These are phyloP conservation scores for Abramis brama DNA, from an alignment of 2,113 vertebrate genomes.

Conservation along the genomic window DNA sequence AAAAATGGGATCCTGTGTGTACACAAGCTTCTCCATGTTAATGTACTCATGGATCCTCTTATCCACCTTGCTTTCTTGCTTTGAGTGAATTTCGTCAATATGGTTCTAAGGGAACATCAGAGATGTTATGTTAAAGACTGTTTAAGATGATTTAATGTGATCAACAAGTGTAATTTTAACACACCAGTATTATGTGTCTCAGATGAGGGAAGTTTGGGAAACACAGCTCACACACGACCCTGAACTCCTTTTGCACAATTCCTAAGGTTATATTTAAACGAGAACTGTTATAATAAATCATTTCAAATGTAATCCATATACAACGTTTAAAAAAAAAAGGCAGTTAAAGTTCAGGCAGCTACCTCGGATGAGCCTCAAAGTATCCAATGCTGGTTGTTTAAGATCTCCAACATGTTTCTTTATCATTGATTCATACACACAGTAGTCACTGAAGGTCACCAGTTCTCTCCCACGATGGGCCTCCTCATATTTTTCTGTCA, in stretches of 20 bases:
- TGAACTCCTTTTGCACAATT: conserved; percentile 55
- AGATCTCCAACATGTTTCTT: conserved; percentile 47
- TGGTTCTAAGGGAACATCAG: conserved; percentile 39
- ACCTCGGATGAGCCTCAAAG: conserved; percentile 48
- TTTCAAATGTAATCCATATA: background rate
- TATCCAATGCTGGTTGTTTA: conserved; percentile 46
- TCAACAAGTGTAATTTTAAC: conserved; percentile 8
- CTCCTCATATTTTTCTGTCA: conserved; percentile 45
- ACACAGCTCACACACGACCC: conserved; percentile 32
- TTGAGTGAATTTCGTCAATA: conserved; percentile 55
- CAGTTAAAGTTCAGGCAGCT: background rate
- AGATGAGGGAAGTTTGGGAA: conserved; percentile 56
- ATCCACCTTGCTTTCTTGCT: conserved; percentile 52
- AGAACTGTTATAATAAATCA: background rate
- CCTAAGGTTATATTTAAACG: conserved; percentile 10
- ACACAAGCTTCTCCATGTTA: conserved; percentile 57
- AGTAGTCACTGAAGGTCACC: conserved; percentile 54
- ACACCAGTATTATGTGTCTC: conserved; percentile 47
- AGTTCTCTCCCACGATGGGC: conserved; percentile 55
- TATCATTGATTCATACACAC: conserved; percentile 45
- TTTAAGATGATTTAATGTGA: background rate
- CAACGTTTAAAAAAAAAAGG: background rate
- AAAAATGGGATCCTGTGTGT: conserved; percentile 58
- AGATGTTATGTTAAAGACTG: background rate
- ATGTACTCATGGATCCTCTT: conserved; percentile 55